These are phyloP conservation scores for Microtus pennsylvanicus DNA, from an alignment of 2,113 vertebrate species.

Conservation along the genomic window DNA sequence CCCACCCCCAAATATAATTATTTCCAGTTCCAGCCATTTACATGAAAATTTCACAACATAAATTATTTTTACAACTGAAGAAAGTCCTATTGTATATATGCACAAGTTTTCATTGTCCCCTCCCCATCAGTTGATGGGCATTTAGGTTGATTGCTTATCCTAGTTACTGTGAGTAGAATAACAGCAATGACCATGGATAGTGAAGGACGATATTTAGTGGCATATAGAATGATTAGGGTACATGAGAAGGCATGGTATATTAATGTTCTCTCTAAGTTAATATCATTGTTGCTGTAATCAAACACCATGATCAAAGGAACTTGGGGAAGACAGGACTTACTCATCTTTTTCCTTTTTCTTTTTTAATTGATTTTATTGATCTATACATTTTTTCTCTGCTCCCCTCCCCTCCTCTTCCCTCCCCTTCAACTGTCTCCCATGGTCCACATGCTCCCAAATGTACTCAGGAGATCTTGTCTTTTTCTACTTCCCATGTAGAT, in stretches of 20 bases:
- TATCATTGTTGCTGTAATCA: neutral
- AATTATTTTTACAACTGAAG: neutral
- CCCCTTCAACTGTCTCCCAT: too few species aligned
- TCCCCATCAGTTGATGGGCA: neutral
- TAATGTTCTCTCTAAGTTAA: neutral
- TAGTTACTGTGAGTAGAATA: neutral
- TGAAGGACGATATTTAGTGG: neutral
- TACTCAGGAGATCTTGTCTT: too few species aligned
- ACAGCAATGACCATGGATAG: neutral
- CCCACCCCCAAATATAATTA: neutral
- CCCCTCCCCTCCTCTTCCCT: too few species aligned
- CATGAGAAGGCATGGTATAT: neutral
- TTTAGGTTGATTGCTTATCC: neutral
- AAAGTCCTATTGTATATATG: neutral
- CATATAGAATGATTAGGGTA: neutral
- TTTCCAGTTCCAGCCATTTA: neutral
- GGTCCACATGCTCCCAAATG: too few species aligned
- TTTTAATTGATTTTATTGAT: too few species aligned
- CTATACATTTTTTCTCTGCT: too few species aligned
- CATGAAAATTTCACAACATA: too few species aligned
- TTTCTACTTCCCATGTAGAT: too few species aligned
- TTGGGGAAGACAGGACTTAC: neutral
- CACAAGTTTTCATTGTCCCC: neutral
- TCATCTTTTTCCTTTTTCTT: neutral
- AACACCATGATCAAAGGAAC: neutral